phyloP scores from a whole-genome alignment of 2,797 vertebrate species.

The Falco cherrug region DNA sequence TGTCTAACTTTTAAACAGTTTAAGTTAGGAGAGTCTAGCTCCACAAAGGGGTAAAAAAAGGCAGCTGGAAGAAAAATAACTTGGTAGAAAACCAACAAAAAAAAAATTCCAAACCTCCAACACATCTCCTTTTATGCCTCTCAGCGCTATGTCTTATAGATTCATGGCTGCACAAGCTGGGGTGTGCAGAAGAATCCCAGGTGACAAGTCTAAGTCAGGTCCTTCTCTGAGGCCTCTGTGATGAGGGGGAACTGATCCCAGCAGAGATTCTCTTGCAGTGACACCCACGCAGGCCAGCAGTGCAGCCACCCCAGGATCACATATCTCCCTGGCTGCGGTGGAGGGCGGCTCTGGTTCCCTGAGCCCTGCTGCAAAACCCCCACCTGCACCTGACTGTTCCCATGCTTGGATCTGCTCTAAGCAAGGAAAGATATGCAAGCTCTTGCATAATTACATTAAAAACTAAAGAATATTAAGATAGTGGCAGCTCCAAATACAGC shows the following conservation, averaged over 20 bases:
- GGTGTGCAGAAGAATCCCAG: not conserved
- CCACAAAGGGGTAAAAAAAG: not conserved
- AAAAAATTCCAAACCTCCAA: not conserved
- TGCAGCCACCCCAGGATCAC: not conserved
- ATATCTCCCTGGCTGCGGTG: fast-evolving
- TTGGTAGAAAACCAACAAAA: not conserved
- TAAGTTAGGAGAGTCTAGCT: not conserved
- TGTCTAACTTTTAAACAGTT: not conserved
- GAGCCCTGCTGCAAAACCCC: not conserved
- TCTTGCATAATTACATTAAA: not conserved
- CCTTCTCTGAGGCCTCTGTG: not conserved
- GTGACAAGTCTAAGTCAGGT: not conserved
- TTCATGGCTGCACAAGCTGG: not conserved
- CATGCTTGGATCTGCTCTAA: not conserved
- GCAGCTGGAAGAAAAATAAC: not conserved
- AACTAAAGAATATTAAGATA: not conserved
- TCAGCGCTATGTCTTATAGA: not conserved
- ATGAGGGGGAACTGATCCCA: not conserved
- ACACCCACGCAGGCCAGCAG: not conserved
- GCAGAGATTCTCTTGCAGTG: not conserved
- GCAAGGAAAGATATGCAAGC: not conserved
- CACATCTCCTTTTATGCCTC: not conserved
- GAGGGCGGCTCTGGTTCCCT: not conserved
- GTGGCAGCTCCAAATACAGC: not conserved
- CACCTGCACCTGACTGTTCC: not conserved